Evolutionary conservation across 2,888 invertebrate genomes (phyloP), one percentile per base, ranked within the genome.

Genomic region (Drosophila incognita): DNA sequence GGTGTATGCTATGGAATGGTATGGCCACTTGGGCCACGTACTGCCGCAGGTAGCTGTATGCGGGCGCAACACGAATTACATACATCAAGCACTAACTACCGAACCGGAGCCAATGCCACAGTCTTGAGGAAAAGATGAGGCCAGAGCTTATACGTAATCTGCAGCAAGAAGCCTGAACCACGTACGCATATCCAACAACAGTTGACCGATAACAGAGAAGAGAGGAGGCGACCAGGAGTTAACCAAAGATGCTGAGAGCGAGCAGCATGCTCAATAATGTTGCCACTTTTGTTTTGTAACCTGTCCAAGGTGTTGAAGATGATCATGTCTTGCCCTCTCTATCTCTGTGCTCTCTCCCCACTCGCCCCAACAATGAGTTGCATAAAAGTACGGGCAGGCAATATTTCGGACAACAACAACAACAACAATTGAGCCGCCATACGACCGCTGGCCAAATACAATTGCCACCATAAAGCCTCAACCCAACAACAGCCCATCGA

Each of bases 281-380:
- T 91, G 89, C 91, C 90, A 90, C 91, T 91, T 91, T 91, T 91
- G 91, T 91, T 91, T 91, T 90, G 91, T 92, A 92, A 92, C 92
- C 92, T 92, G 92, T 92, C 93, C 92, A 90, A 92, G 93, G 93
- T 93, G 93, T 93, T 92, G 92, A 92, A 91, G 92, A 92, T 92
- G 92, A 93, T 91, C 93, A 92, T 92, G 92, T 92, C 91, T 84
- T 75, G 57, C 75, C 76, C 76, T 54, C 27, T 13, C 35, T 53
- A 21, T 18, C 35, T 53, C 49, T 36, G 42, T 51, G 42, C 63
- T 60, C 29, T 53, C 48, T 18, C 71, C 63, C 68, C 69, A 56
- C 74, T 62, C 70, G 62, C 65, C 70, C 65, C 79, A 79, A 83
- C 87, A 88, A 90, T 90, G 90, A 87, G 77, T 86, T 90, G 90